Conservation (phyloP, 1,140 invertebrate genomes). For the Monomorium pharaonis region DNA sequence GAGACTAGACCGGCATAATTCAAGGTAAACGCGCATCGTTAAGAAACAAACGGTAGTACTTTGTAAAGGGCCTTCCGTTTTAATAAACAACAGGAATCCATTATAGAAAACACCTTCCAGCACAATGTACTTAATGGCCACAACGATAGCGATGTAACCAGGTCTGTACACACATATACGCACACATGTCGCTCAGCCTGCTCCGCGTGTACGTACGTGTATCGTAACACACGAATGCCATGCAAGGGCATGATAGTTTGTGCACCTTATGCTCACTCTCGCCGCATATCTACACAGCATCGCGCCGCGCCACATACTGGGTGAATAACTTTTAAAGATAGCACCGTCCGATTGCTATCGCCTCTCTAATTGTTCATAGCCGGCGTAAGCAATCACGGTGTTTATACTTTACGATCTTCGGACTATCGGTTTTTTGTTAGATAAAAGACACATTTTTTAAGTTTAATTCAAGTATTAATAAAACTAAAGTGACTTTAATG, state of each 20-base stretch:
- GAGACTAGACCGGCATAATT: not conserved
- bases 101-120: constrained; percentile 69
- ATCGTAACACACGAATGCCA: constrained; percentile 67
- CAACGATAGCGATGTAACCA: constrained; percentile 62
- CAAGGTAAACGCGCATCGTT: constrained; percentile 44
- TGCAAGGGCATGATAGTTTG: constrained; percentile 72
- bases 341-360: constrained; percentile 38
- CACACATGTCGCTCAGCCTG: not conserved
- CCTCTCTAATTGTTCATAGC: constrained; percentile 55
- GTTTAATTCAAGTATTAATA: not conserved
- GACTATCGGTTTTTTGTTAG: not conserved
- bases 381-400: not conserved
- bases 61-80: constrained; percentile 52
- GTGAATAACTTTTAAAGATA: constrained; percentile 63
- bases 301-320: constrained; percentile 65
- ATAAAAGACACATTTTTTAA: not conserved
- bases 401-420: not conserved
- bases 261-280: constrained; percentile 71
- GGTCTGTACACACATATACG: constrained; percentile 16
- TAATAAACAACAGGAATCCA: constrained; percentile 73
- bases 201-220: not conserved
- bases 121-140: constrained; percentile 69
- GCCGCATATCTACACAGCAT: constrained; percentile 69
- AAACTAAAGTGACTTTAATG: not conserved
- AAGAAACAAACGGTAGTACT: constrained; percentile 34